A percentile compares a stretch with the other conserved stretches of the same genome.
Evolutionary conservation across 2,797 vertebrate species (phyloP).

Genomic region (Amazona ochrocephala): DNA sequence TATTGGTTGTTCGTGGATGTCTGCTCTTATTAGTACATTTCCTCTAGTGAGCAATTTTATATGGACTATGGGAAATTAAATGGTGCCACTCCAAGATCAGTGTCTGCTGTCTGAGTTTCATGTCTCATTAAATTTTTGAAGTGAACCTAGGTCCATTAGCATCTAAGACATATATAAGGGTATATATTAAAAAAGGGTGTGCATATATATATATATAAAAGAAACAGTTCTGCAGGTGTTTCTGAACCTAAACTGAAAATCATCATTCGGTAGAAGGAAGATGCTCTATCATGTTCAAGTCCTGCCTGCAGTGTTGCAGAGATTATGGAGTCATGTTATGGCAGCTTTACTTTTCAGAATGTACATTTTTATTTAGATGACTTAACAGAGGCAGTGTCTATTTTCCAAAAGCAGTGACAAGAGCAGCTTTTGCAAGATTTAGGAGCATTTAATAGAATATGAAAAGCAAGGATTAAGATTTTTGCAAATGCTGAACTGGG

Average conservation of each 20-base stretch:
- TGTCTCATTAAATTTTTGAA: slow-evolving; percentile 21
- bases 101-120: slow-evolving; percentile 2
- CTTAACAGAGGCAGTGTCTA: not conserved
- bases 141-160: not conserved
- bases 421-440: slow-evolving; percentile 23
- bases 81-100: not conserved
- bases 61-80: slow-evolving; percentile 19
- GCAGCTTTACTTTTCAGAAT: slow-evolving; percentile 52
- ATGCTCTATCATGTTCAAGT: slow-evolving; percentile 8
- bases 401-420: slow-evolving; percentile 29
- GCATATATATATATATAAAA: no score
- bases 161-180: not conserved
- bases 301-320: not conserved
- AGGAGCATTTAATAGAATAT: slow-evolving; percentile 48
- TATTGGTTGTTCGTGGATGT: slow-evolving; percentile 6
- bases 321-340: slow-evolving; percentile 32
- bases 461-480: slow-evolving; percentile 53
- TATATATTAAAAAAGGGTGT: not conserved
- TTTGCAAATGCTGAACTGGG: slow-evolving; percentile 16
- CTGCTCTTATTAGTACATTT: not conserved
- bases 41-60: not conserved
- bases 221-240: not conserved
- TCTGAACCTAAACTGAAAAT: slow-evolving; percentile 8
- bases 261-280: not conserved
- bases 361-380: slow-evolving; percentile 18